phyloP scores from a whole-genome alignment of 2,888 invertebrate species.

The Amiota mariae region DNA sequence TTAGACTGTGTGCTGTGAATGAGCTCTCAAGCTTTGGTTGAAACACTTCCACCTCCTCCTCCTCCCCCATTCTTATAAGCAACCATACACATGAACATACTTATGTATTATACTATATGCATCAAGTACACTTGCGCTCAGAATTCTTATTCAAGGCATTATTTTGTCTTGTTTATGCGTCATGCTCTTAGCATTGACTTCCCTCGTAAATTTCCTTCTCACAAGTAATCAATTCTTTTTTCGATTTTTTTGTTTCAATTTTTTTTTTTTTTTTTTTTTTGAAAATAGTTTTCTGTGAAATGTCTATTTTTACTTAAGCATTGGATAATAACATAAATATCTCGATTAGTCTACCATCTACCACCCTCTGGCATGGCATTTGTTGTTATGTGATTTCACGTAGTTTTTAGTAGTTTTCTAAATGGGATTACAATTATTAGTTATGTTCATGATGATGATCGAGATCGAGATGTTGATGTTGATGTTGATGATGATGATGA shows the following conservation, averaged over 20 bases:
- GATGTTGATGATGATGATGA: not conserved
- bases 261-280: not conserved
- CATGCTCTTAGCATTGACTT: constrained; percentile 23
- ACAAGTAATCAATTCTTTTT: constrained; percentile 8
- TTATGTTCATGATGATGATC: not conserved
- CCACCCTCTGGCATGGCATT: not conserved
- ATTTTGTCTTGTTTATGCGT: constrained; percentile 19
- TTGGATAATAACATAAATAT: not conserved
- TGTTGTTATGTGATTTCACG: not conserved
- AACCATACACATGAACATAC: not conserved
- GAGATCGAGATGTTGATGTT: too few species aligned
- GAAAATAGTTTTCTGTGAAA: not conserved
- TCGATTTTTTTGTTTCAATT: not conserved
- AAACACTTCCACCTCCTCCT: not conserved
- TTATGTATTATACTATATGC: not conserved
- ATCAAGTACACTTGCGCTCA: not conserved
- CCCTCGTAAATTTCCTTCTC: constrained; percentile 23
- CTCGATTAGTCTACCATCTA: not conserved
- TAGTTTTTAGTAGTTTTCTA: not conserved
- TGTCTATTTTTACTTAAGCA: constrained; percentile 5
- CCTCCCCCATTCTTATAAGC: not conserved
- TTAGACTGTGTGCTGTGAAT: constrained; percentile 19
- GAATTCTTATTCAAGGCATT: not conserved
- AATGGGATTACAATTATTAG: constrained; percentile 24
- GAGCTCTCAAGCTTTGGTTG: not conserved